A percentile compares a stretch with the other conserved stretches of the same genome.
phyloP scores from a whole-genome alignment of 2,888 invertebrate species.

The Caenorhabditis drosophilae region DNA sequence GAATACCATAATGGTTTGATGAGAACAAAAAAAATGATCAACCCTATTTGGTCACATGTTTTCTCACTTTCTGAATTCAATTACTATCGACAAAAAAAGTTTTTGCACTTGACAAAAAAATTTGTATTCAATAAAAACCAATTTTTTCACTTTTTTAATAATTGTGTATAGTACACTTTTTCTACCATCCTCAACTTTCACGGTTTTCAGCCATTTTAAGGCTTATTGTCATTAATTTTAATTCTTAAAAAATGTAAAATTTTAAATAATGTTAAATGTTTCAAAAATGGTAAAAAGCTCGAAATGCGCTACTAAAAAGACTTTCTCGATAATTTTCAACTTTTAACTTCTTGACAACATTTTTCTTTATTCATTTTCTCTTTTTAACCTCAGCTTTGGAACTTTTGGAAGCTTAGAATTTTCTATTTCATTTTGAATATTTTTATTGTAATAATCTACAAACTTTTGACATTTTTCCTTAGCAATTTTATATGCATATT shows the following conservation, averaged over 20 bases:
- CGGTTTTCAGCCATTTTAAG: neutral
- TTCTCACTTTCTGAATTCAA: no score
- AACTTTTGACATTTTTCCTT: slow-evolving; percentile 5
- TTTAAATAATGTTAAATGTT: neutral
- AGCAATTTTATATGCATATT: slow-evolving; percentile 6
- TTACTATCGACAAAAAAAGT: no score
- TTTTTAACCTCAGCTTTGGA: slow-evolving; percentile 29
- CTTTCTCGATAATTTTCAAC: slow-evolving; percentile 26
- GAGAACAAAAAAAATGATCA: no score
- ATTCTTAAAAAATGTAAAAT: neutral
- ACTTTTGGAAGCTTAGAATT: slow-evolving; percentile 32
- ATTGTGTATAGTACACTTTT: neutral
- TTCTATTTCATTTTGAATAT: slow-evolving; percentile 24
- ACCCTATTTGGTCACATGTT: no score
- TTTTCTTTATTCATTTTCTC: slow-evolving; percentile 31
- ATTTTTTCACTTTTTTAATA: no score
- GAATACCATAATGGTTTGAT: no score
- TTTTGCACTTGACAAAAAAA: no score
- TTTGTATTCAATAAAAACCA: no score
- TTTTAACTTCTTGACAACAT: slow-evolving; percentile 21
- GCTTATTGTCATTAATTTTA: neutral
- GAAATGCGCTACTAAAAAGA: slow-evolving; percentile 10
- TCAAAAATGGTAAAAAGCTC: neutral
- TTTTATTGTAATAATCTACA: slow-evolving; percentile 14
- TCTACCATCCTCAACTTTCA: neutral